These are phyloP conservation scores for Probosciger aterrimus DNA, from an alignment of 2,113 vertebrate genomes.

Conservation along the genomic window DNA sequence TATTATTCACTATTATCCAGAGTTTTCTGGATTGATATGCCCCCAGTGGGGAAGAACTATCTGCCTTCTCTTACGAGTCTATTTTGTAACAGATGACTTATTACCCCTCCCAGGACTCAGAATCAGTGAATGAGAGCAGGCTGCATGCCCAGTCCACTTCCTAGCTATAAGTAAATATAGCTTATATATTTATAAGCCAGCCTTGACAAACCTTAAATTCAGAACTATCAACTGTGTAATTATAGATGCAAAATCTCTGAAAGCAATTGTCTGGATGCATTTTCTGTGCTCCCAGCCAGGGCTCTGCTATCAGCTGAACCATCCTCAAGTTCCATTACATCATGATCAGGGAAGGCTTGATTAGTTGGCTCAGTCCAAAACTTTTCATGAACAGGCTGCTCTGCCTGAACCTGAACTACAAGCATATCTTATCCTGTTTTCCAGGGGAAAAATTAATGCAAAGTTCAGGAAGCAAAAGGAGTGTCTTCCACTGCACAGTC, in stretches of 20 bases:
- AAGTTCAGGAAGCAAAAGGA: neutral
- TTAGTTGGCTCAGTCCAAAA: neutral
- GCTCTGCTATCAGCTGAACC: constrained; percentile 1
- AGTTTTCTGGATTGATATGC: neutral
- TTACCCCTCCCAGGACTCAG: neutral
- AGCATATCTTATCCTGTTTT: neutral
- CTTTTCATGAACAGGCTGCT: neutral
- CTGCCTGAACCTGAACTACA: neutral
- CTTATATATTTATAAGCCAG: too few species aligned
- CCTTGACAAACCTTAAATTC: neutral
- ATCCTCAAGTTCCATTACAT: neutral
- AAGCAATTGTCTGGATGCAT: neutral
- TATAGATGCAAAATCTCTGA: constrained; percentile 1
- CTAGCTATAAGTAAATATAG: constrained; percentile 7
- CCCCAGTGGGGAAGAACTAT: neutral
- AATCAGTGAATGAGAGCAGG: neutral
- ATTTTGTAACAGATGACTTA: constrained; percentile 9
- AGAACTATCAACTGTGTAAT: constrained; percentile 3
- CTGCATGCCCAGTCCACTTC: neutral
- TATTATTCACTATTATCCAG: neutral
- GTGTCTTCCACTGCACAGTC: neutral
- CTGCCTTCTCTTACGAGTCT: neutral
- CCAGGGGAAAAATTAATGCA: neutral
- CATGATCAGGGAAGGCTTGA: neutral
- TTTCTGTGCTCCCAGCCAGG: neutral